Evolutionary conservation across 2,888 invertebrate species (phyloP).

Genomic region (Nephrotoma guestfalica): DNA sequence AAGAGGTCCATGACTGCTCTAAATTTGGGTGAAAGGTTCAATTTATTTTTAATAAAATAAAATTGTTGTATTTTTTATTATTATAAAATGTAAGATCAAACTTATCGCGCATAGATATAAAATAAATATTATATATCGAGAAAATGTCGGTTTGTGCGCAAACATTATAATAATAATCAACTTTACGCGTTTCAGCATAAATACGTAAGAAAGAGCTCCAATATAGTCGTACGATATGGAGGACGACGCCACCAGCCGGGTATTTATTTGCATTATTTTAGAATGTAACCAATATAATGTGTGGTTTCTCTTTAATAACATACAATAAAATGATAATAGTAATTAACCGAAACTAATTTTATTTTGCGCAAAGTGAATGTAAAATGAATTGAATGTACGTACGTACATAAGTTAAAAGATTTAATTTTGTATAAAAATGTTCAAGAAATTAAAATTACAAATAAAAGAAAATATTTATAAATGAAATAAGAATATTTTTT

Average conservation of each 20-base stretch:
- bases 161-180: background rate
- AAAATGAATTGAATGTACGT: background rate
- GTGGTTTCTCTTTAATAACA: background rate
- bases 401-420: no score
- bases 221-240: background rate
- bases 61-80: background rate
- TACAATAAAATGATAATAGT: background rate
- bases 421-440: no score
- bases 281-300: background rate
- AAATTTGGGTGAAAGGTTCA: slow-evolving; percentile 6
- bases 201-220: background rate
- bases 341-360: background rate
- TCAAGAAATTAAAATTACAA: no score
- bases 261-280: background rate
- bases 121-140: background rate
- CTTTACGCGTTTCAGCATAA: background rate
- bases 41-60: slow-evolving; percentile 2
- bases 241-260: background rate
- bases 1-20: slow-evolving; percentile 6
- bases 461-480: no score
- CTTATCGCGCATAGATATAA: background rate
- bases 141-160: background rate
- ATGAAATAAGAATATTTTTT: no score
- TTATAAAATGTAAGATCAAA: background rate
- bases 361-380: background rate